phyloP scores from a whole-genome alignment of 2,888 invertebrate genomes.

The Argynnis bischoffii region DNA sequence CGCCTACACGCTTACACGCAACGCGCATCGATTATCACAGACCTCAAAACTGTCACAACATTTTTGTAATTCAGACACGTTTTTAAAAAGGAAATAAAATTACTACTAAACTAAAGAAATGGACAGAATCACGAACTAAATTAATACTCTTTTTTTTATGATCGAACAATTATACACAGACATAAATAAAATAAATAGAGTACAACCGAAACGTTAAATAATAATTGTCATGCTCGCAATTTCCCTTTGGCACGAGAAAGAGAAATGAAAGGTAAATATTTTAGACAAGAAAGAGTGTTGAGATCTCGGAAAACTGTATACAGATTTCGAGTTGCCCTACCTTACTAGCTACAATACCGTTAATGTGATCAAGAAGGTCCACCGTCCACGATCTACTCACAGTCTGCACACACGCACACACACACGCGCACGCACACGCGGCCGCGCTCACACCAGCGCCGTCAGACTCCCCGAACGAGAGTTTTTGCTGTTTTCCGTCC shows the following conservation, averaged over 20 bases:
- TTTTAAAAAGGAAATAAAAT: constrained; percentile 26
- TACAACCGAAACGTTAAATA: constrained; percentile 55
- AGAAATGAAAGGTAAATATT: constrained; percentile 49
- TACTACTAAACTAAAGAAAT: constrained; percentile 30
- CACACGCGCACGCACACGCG: not conserved
- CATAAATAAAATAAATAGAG: constrained; percentile 70
- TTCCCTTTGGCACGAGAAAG: constrained; percentile 74
- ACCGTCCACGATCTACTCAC: constrained; percentile 60
- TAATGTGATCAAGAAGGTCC: constrained; percentile 53
- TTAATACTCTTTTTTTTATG: constrained; percentile 33
- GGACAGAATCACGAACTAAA: constrained; percentile 38
- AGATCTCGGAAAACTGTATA: constrained; percentile 78
- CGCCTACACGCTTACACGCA: constrained; percentile 1
- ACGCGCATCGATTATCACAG: constrained; percentile 59
- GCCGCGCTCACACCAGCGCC: constrained; percentile 60
- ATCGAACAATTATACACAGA: constrained; percentile 39
- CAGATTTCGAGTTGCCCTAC: constrained; percentile 60
- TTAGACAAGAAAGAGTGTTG: constrained; percentile 56
- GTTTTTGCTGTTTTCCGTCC: constrained; percentile 59
- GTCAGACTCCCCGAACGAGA: constrained; percentile 71
- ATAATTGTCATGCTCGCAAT: constrained; percentile 69
- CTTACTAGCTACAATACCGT: constrained; percentile 48
- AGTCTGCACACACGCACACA: constrained; percentile 58
- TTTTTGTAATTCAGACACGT: constrained; percentile 35
- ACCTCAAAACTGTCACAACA: constrained; percentile 56